These are phyloP conservation scores for Dromius quadrimaculatus DNA, from an alignment of 2,888 invertebrate species.

Conservation along the genomic window DNA sequence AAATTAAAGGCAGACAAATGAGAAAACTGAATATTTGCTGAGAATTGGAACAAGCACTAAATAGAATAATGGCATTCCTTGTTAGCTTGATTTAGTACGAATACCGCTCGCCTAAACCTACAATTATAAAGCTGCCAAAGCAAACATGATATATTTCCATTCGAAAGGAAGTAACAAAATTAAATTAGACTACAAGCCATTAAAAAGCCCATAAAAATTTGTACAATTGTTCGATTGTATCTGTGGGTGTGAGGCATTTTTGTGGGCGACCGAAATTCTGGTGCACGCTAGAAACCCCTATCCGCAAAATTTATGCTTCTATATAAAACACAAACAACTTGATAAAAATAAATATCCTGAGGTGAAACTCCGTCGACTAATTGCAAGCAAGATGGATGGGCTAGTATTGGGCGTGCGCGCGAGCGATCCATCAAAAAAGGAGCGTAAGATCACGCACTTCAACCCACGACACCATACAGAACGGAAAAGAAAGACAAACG, in stretches of 20 bases:
- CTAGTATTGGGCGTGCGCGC: slow-evolving; percentile 11
- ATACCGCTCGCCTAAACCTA: neutral
- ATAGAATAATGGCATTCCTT: no score
- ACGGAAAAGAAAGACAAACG: no score
- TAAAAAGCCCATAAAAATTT: no score
- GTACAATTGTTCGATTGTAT: no score
- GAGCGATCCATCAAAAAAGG: slow-evolving; percentile 41
- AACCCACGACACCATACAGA: neutral
- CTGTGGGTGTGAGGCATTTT: neutral
- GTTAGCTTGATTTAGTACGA: no score
- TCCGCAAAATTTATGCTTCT: slow-evolving; percentile 43
- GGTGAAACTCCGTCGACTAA: slow-evolving; percentile 47
- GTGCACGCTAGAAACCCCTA: neutral
- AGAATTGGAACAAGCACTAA: no score
- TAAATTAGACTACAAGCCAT: no score
- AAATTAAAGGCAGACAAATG: no score
- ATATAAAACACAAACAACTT: slow-evolving; percentile 47
- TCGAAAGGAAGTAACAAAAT: no score
- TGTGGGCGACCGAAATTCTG: neutral
- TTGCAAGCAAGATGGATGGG: slow-evolving; percentile 50
- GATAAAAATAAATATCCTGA: slow-evolving; percentile 50
- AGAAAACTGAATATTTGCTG: no score
- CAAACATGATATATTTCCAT: neutral
- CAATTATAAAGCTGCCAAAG: neutral
- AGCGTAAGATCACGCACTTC: slow-evolving; percentile 5